Conservation (phyloP, 2,113 vertebrate genomes). For the Turdus rufiventris region DNA sequence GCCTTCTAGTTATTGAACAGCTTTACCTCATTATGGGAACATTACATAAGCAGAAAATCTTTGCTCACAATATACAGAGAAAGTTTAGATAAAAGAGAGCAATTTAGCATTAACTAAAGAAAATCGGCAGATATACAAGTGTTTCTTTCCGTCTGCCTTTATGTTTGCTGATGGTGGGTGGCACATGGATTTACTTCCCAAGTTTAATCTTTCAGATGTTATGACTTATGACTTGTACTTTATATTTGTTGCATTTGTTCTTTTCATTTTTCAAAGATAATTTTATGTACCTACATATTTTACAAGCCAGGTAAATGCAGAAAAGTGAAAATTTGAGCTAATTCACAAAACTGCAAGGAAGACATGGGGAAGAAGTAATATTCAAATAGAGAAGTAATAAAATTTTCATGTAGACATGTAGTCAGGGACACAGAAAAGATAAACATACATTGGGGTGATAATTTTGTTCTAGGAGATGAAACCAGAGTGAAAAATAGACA, state of each 20-base stretch:
- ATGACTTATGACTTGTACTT: not conserved
- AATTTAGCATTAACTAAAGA: not conserved
- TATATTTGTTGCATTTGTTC: not conserved
- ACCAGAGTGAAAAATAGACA: not conserved
- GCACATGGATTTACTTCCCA: not conserved
- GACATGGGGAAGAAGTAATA: not conserved
- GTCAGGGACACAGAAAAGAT: not conserved
- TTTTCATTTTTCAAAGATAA: not conserved
- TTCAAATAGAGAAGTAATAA: not conserved
- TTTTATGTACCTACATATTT: not conserved
- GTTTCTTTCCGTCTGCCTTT: not conserved
- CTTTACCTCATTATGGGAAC: not conserved
- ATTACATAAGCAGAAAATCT: not conserved
- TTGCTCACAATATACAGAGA: not conserved
- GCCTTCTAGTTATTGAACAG: not conserved
- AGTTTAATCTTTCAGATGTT: not conserved
- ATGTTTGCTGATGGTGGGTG: not conserved
- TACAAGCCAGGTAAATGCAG: not conserved
- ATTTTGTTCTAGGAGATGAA: not conserved
- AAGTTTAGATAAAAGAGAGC: not conserved
- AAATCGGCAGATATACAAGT: not conserved
- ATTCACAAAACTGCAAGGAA: not conserved
- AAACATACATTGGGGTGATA: not conserved
- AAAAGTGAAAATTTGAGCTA: not conserved
- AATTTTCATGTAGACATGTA: not conserved